These are phyloP conservation scores for Sarcophaga bullata DNA, from an alignment of 1,140 invertebrate genomes.

Conservation along the genomic window DNA sequence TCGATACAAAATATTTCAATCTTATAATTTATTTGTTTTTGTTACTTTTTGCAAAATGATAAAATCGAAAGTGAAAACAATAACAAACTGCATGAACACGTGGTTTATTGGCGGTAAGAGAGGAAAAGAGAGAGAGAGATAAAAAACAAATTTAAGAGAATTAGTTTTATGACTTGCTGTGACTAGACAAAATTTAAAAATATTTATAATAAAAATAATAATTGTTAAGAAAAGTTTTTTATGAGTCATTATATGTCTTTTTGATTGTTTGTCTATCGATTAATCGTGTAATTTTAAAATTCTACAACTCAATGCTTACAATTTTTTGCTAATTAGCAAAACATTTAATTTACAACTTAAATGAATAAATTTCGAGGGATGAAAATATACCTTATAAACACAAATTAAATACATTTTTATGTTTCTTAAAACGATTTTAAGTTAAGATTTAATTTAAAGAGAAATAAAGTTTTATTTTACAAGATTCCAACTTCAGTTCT, in stretches of 20 bases:
- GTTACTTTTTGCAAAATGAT: neutral
- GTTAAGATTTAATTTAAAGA: too few species aligned
- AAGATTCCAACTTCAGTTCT: too few species aligned
- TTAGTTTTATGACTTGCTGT: neutral
- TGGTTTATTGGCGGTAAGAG: neutral
- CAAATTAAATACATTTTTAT: too few species aligned
- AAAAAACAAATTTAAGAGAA: neutral
- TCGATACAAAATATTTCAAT: neutral
- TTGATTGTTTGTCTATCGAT: neutral
- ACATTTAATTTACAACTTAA: too few species aligned
- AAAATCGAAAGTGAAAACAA: neutral
- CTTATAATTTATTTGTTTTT: neutral
- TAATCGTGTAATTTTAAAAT: neutral
- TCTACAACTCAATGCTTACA: too few species aligned
- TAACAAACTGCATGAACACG: slow-evolving; percentile 16
- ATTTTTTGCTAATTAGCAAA: too few species aligned
- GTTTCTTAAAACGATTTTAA: too few species aligned
- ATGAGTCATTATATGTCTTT: neutral
- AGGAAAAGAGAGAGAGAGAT: neutral
- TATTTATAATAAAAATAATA: neutral
- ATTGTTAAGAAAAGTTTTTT: neutral
- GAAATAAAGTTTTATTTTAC: too few species aligned
- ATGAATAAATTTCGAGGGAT: too few species aligned
- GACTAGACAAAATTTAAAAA: slow-evolving; percentile 6
- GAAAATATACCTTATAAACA: too few species aligned